Conservation (phyloP, 2,113 vertebrate species). For the Pelecanoides urinatrix region DNA sequence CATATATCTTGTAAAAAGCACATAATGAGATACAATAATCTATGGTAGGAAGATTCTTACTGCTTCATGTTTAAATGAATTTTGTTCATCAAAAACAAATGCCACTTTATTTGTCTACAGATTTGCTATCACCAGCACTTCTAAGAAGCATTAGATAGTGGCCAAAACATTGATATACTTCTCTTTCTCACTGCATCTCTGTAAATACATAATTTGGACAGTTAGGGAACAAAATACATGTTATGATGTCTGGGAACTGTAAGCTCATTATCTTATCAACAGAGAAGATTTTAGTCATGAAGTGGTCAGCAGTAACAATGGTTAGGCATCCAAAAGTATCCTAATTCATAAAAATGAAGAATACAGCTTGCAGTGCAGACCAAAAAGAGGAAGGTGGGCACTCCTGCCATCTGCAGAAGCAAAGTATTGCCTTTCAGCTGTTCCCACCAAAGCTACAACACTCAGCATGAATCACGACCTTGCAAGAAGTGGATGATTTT, state of each 20-base stretch:
- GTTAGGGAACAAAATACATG: not conserved
- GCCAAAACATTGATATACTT: not conserved
- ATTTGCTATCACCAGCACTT: not conserved
- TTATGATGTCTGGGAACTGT: not conserved
- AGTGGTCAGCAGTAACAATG: not conserved
- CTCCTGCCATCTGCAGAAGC: not conserved
- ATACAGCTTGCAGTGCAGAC: not conserved
- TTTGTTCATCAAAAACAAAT: not conserved
- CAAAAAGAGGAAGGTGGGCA: not conserved
- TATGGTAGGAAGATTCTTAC: not conserved
- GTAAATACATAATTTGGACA: not conserved
- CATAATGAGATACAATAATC: not conserved
- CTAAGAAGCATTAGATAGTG: not conserved
- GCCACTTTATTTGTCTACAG: not conserved
- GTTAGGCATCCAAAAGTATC: not conserved
- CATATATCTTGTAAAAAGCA: not conserved
- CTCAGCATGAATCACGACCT: not conserved
- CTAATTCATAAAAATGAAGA: not conserved
- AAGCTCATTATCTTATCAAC: not conserved
- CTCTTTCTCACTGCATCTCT: not conserved
- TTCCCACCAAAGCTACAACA: not conserved
- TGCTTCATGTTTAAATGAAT: not conserved
- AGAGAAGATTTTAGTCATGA: not conserved
- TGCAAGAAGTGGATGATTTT: not conserved
- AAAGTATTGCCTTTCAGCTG: not conserved